Evolutionary conservation across 2,797 vertebrate species (phyloP), one percentile per base, ranked within the genome.

Genomic region (Cuniculus paca): DNA sequence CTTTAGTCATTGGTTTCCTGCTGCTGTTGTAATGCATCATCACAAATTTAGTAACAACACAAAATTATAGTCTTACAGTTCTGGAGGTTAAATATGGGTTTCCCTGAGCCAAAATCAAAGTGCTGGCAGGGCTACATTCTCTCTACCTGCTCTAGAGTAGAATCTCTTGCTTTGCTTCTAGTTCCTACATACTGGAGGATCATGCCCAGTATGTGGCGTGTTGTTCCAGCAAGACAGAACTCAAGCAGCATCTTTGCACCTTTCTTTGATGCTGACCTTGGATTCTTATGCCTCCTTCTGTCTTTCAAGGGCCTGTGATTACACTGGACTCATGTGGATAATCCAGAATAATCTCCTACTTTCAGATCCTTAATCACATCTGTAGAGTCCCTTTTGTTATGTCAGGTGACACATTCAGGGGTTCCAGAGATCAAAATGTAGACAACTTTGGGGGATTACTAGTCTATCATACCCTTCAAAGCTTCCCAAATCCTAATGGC

Each of bases 1-100:
- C 19, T 70, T 70, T 39, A 70, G n/a, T 70, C 20, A 61, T 77
- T 60, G 54, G 8, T 92, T 92, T 93, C 60, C 36, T 54, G 60
- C 86, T 82, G 45, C 58, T 39, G 65, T 10, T 88, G n/a, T 85
- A 70, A 87, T 14, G 78, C 50, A 65, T 88, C 28, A 72, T 50
- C 68, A 72, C 68, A 42, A 20, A 72, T 42, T 72, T 22, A 77
- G 45, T 94, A 84, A 77, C 56, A 85, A 42, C 26, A 94, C 36
- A 89, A 54, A 80, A 84, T 68, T 88, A 61, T 74, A 94, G n/a
- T 80, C 42, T 60, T 94, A 79, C 20, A 52, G 72, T 87, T 88
- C 28, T 6, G 34, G 39, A 82, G 31, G 34, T 70, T 60, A 65
- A 20, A 87, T 52, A 80, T 48, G 39, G 88, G 19, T 92, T 92